Evolutionary conservation across 2,888 invertebrate genomes (phyloP).

Genomic region (Eudemis profundana): DNA sequence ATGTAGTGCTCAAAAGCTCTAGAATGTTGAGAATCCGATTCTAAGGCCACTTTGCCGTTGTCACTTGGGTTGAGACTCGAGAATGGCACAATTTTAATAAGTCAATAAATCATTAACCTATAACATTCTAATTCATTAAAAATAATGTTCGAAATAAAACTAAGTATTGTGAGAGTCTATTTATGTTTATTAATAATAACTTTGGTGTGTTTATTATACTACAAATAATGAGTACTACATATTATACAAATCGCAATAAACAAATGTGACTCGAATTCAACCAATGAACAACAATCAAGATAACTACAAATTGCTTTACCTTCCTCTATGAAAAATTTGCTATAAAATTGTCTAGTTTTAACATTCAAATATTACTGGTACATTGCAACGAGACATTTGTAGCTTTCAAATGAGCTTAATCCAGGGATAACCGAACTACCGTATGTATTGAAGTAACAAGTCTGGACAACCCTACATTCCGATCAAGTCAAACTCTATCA

Average conservation of each 20-base stretch:
- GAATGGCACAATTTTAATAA: too few relatives aligned
- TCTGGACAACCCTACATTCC: constrained; percentile 47
- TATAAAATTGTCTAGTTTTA: constrained; percentile 63
- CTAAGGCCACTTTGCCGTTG: too few relatives aligned
- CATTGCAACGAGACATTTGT: constrained; percentile 18
- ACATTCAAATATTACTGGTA: constrained; percentile 53
- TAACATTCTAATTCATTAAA: too few relatives aligned
- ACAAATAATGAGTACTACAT: constrained; percentile 78
- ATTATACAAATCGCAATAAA: constrained; percentile 70
- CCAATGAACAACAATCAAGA: constrained; percentile 54
- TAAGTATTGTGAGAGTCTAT: constrained; percentile 73
- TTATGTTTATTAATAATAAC: constrained; percentile 82
- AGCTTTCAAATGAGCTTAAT: constrained; percentile 13
- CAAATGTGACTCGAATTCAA: constrained; percentile 59
- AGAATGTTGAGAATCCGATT: too few relatives aligned
- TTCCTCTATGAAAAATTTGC: constrained; percentile 55
- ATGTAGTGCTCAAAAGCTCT: too few relatives aligned
- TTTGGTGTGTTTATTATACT: constrained; percentile 84
- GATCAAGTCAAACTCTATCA: constrained; percentile 45
- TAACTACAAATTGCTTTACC: constrained; percentile 45
- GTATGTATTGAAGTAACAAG: not conserved
- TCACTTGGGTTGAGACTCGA: too few relatives aligned
- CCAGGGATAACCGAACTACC: constrained; percentile 1
- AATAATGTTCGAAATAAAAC: constrained; percentile 63
- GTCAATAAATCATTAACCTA: too few relatives aligned